Evolutionary conservation across 2,113 vertebrate species (phyloP).

Genomic region (Felis chaus): DNA sequence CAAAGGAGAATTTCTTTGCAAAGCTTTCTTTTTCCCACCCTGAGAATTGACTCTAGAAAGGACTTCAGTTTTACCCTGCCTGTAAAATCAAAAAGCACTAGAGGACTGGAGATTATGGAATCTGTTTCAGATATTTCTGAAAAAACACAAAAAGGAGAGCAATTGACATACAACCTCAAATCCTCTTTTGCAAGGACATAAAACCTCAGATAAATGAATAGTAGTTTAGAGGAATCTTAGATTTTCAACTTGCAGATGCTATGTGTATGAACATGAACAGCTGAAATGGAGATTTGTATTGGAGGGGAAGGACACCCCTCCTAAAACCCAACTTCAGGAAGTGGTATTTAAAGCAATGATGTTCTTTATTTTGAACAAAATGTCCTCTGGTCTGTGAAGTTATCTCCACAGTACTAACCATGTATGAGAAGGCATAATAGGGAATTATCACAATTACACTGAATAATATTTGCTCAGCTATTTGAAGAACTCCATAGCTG

Average conservation of each 20-base stretch:
- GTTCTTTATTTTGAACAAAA: not conserved
- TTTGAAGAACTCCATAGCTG: slow-evolving; percentile 73
- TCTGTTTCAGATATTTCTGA: not conserved
- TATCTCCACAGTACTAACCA: not conserved
- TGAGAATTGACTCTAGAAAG: not conserved
- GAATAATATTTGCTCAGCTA: slow-evolving; percentile 71
- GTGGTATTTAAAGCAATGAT: not conserved
- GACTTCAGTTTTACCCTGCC: not conserved
- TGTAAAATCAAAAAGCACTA: not conserved
- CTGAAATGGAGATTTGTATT: not conserved
- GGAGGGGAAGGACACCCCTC: rapidly evolving
- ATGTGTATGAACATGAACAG: not conserved
- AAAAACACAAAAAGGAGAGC: not conserved
- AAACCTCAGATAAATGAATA: not conserved
- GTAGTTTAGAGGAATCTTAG: not conserved
- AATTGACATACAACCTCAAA: too few species aligned
- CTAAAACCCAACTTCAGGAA: not conserved
- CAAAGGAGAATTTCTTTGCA: not conserved
- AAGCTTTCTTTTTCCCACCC: not conserved
- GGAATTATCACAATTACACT: slow-evolving; percentile 67
- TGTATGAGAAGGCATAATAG: not conserved
- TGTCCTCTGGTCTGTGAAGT: not conserved
- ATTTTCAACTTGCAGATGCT: not conserved
- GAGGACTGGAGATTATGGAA: not conserved
- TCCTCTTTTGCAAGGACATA: not conserved